Percentiles rank a stretch among this genome's conserved stretches.
phyloP scores from a whole-genome alignment of 1,140 invertebrate species.

The Ostrea denselamellosa region DNA sequence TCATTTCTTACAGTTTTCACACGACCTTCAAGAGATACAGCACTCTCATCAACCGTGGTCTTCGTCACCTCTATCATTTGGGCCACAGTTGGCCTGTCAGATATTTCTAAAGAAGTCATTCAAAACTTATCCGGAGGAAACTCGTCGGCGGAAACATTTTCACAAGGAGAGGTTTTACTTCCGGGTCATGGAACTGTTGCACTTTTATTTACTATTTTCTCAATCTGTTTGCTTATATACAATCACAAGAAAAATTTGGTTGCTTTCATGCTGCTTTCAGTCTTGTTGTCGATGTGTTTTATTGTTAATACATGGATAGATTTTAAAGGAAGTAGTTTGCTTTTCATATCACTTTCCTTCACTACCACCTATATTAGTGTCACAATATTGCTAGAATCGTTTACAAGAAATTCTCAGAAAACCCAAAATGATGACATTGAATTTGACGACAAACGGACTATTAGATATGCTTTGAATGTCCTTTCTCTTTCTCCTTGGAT shows the following conservation, averaged over 20 bases:
- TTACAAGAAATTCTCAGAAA: slow-evolving; percentile 21
- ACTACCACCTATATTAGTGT: slow-evolving; percentile 37
- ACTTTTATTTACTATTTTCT: slow-evolving; percentile 63
- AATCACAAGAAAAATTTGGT: slow-evolving; percentile 52
- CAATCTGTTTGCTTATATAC: slow-evolving; percentile 56
- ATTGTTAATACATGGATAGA: slow-evolving; percentile 51
- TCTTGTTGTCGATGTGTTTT: slow-evolving; percentile 63
- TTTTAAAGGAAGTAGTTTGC: background rate
- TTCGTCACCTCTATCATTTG: slow-evolving; percentile 61
- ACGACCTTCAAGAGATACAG: slow-evolving; percentile 54
- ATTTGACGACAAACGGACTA: slow-evolving; percentile 56
- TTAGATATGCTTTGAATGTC: slow-evolving; percentile 64
- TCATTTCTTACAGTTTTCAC: slow-evolving; percentile 62
- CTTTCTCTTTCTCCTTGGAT: slow-evolving; percentile 63
- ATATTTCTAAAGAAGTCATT: slow-evolving; percentile 57
- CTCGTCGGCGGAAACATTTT: background rate
- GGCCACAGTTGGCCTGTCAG: slow-evolving; percentile 62
- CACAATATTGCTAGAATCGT: background rate
- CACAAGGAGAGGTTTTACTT: slow-evolving; percentile 60
- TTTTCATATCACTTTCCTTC: slow-evolving; percentile 15
- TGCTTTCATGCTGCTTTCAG: slow-evolving; percentile 58
- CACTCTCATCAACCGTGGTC: slow-evolving; percentile 58
- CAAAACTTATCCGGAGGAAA: slow-evolving; percentile 17
- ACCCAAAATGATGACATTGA: background rate
- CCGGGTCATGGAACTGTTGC: slow-evolving; percentile 65